Evolutionary conservation across 2,888 invertebrate species (phyloP), one percentile per base, ranked within the genome.

Genomic region (Gastrophysa polygoni): DNA sequence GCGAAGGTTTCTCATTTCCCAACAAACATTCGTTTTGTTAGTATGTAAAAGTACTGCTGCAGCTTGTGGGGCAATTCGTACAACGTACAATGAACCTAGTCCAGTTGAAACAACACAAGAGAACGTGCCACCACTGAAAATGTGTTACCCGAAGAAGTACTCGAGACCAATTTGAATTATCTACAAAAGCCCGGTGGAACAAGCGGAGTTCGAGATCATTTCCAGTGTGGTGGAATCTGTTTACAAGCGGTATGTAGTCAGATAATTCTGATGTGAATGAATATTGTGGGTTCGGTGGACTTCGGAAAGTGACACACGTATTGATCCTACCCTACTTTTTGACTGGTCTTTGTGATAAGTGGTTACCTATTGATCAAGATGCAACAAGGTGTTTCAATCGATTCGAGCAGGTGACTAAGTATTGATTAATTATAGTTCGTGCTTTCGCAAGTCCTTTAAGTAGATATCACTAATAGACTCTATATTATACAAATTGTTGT

Each of bases 71-170:
- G 63, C 50, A 69, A 66, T 68, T 68, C 65, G 71, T 72, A 70
- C 71, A 69, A 71, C 65, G 71, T 72, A 70, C 71, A 69, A 71
- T 71, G 71, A 71, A 73, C 71, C 68, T 70, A 64, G 61, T 64
- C 59, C 59, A 57, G 67, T 61, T 63, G 43, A 14, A 63, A 64
- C 20, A 59, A 59, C 38, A 50, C 50, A 52, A 14, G 43, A 16
- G 38, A 59, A 38, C 51, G 51, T 56, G 38, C 46, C 20, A 43
- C 51, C 28, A 24, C 24, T 24, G 21, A 43, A 21, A 24, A 49
- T 54, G 11, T 48, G 24, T n/a, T 54, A 58, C 57, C n/a, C 28
- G 21, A 29, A 38, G 24, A 16, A 14, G 14, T 44, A 44, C 49
- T 49, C 38, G 51, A 16, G 28, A 34, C 24, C 51, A 29, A 14